Base-by-base conservation (phyloP, 2,797 vertebrate genomes). In the Gallirallus australis region DNA sequence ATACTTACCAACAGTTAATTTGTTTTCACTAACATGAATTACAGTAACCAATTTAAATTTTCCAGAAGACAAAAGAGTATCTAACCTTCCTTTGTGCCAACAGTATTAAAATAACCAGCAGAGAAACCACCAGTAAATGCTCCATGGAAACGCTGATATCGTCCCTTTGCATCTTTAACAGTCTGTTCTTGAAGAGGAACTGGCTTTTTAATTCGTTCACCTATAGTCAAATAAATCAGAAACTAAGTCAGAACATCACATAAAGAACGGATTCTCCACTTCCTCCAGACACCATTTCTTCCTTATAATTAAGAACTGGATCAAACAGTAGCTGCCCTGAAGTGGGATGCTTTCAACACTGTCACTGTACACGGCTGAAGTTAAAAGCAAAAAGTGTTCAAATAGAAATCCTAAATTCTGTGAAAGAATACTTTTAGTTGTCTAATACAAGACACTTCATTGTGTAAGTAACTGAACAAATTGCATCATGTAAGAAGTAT, bases 91-190 rank as follows among this genome's bases (percentile, higher is more conserved):
- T 99, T 99, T 24, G 99, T 98, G 17, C 99, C 99, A 33, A 99
- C 99, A 1, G 99, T 99, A 97, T 99, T 99, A 95, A 99, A 99
- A 91, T 99, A 99, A 0, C 99, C 99, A 5, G 99, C 99, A 23
- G 99, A 99, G 87, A 99, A 99, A 6, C 99, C 99, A 25, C 99
- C 99, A 1, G 99, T 99, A 69, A 99, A 99, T 1, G 99, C 99
- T 5, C 99, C 99, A 19, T 99, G 99, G 93, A 99, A 99, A 76
- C 99, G 98, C 77, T 99, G 97, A 45, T 98, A 99, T 2, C 99
- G 97, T 4, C 99, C 99, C 82, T 98, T 99, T 77, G 99, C 99
- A 96, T 99, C 99, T 93, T 98, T 99, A 91, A 99, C 99, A 0
- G 99, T 99, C 98, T 99, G 99, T 7, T 99, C 99, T 64, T 99